These are phyloP conservation scores for Proteles cristata DNA, from an alignment of 2,113 vertebrate species.

Conservation along the genomic window DNA sequence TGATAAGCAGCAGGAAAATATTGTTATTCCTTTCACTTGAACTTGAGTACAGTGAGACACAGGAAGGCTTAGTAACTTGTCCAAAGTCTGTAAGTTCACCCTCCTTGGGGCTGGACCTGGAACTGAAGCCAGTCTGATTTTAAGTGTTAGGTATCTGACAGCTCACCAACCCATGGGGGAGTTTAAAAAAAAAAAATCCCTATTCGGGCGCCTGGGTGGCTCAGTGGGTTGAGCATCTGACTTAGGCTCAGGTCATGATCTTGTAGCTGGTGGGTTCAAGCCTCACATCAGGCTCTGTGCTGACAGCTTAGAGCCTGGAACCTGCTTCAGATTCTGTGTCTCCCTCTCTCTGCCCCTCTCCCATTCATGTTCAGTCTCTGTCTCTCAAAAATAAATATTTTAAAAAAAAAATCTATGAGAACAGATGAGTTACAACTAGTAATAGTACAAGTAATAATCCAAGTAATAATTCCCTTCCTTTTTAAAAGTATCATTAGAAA, in stretches of 20 bases:
- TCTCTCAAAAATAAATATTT: no score
- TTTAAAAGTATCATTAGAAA: neutral
- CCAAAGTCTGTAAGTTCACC: neutral
- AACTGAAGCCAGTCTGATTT: neutral
- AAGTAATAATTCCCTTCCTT: neutral
- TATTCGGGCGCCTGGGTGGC: no score
- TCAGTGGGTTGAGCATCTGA: no score
- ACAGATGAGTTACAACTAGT: neutral
- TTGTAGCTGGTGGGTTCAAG: no score
- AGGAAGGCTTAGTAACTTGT: neutral
- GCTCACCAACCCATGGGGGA: neutral
- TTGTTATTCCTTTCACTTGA: neutral
- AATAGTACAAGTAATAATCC: neutral
- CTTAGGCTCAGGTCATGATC: no score
- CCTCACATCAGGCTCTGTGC: no score
- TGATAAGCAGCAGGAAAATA: neutral
- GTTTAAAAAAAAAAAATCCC: neutral
- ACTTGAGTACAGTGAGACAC: neutral
- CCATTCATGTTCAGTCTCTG: no score
- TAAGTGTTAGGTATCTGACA: neutral
- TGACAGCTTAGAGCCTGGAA: no score
- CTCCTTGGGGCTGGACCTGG: fast-evolving
- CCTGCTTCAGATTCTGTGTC: no score
- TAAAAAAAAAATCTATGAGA: neutral
- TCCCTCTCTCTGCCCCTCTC: no score